A percentile compares a stretch with the other conserved stretches of the same genome.
Conservation (phyloP, 1,140 invertebrate genomes). For the Drosophila sulfurigaster region DNA sequence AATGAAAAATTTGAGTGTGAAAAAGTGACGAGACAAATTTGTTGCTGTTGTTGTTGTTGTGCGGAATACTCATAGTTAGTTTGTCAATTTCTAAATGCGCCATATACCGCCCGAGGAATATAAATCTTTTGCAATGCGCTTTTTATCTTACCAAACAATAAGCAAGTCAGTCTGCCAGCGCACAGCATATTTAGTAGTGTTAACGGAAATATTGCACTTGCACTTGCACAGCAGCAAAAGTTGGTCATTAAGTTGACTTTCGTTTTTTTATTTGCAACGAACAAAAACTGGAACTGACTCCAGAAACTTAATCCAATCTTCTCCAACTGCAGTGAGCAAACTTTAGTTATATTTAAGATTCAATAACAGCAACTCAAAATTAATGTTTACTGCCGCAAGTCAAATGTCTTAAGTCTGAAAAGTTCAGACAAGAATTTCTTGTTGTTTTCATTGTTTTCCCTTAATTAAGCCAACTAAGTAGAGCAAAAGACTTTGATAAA, state of each 20-base stretch:
- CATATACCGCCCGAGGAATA: constrained; percentile 6
- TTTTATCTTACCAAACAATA: constrained; percentile 36
- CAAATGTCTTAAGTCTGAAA: not conserved
- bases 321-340: not conserved
- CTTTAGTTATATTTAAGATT: not conserved
- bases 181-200: not conserved
- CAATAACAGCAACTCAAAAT: not conserved
- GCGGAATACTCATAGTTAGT: not conserved
- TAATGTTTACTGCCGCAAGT: not conserved
- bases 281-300: not conserved
- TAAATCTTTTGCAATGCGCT: constrained; percentile 28
- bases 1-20: constrained; percentile 44
- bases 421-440: not conserved
- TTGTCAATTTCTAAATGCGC: constrained; percentile 32
- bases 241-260: constrained; percentile 49
- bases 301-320: not conserved
- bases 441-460: not conserved
- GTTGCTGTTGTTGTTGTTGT: not conserved
- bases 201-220: constrained; percentile 28
- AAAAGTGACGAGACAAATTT: constrained; percentile 26
- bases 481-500: constrained; percentile 40
- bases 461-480: constrained; percentile 8
- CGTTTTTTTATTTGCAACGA: constrained; percentile 49
- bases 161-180: not conserved
- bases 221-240: constrained; percentile 3